phyloP scores from a whole-genome alignment of 1,140 invertebrate species.

The Philotrypesis tridentata region DNA sequence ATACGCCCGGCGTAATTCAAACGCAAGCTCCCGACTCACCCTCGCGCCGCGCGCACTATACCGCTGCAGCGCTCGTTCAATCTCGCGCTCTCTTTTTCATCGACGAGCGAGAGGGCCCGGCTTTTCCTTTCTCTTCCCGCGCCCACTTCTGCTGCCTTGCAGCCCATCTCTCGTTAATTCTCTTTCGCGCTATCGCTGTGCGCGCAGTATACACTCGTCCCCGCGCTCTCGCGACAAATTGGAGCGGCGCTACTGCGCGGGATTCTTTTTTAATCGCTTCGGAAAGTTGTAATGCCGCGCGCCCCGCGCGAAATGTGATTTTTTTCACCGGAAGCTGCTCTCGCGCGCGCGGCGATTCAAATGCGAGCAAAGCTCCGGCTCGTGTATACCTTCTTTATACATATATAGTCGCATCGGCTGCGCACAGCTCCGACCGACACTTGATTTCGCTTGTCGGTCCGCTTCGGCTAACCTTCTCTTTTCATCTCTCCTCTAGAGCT shows the following conservation, averaged over 20 bases:
- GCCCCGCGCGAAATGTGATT: too few species aligned
- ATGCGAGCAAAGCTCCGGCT: too few species aligned
- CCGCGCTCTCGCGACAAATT: background rate
- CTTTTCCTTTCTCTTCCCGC: slow-evolving; percentile 15
- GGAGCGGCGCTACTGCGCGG: background rate
- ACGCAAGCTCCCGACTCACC: slow-evolving; percentile 34
- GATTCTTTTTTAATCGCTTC: background rate
- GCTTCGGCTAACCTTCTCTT: background rate
- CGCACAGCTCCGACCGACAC: background rate
- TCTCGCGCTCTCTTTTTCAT: slow-evolving; percentile 4
- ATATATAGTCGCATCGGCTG: too few species aligned
- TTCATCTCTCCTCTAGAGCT: background rate
- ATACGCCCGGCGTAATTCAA: slow-evolving; percentile 54
- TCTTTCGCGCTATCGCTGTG: slow-evolving; percentile 1
- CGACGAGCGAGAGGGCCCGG: background rate
- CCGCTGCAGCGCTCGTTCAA: background rate
- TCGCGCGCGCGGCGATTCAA: too few species aligned
- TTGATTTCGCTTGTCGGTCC: background rate
- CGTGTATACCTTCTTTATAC: too few species aligned
- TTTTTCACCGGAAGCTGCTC: too few species aligned
- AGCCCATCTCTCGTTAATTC: slow-evolving; percentile 27
- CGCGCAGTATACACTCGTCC: background rate
- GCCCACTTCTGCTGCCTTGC: background rate
- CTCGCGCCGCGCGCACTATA: background rate
- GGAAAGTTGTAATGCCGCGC: background rate